These are phyloP conservation scores for Mormyrus lacerda DNA, from an alignment of 2,113 vertebrate species.

Conservation along the genomic window DNA sequence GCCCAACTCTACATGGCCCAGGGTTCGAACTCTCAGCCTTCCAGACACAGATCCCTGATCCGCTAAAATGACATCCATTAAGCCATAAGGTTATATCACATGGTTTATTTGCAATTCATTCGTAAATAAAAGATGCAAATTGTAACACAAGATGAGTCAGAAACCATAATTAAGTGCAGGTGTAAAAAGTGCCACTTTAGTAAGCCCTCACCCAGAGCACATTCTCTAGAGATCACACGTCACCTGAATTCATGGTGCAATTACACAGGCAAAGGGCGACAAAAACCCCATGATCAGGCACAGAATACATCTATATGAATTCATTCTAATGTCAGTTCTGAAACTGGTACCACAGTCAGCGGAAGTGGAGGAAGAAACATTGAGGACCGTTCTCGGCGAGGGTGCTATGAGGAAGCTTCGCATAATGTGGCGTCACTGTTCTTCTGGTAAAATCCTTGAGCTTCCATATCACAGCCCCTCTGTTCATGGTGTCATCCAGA, in stretches of 20 bases:
- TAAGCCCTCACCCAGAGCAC: not conserved
- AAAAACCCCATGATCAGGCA: not conserved
- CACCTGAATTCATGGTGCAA: not conserved
- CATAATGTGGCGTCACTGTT: not conserved
- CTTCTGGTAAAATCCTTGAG: not conserved
- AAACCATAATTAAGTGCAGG: not conserved
- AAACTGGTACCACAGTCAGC: not conserved
- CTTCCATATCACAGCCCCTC: not conserved
- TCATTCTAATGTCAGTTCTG: not conserved
- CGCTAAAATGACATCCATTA: not conserved
- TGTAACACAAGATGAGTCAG: not conserved
- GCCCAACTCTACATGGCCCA: not conserved
- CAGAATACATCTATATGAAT: not conserved
- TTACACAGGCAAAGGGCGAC: not conserved
- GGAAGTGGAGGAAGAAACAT: not conserved
- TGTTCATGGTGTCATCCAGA: not conserved
- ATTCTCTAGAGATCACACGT: not conserved
- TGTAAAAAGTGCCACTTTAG: not conserved
- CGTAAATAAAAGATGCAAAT: not conserved
- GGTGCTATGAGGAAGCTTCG: not conserved
- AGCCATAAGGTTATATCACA: not conserved
- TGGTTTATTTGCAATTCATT: not conserved
- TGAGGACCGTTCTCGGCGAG: not conserved
- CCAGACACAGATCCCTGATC: not conserved
- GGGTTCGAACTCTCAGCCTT: not conserved